Conservation (phyloP, 1,140 invertebrate species). For the Brachionus paranguensis region DNA sequence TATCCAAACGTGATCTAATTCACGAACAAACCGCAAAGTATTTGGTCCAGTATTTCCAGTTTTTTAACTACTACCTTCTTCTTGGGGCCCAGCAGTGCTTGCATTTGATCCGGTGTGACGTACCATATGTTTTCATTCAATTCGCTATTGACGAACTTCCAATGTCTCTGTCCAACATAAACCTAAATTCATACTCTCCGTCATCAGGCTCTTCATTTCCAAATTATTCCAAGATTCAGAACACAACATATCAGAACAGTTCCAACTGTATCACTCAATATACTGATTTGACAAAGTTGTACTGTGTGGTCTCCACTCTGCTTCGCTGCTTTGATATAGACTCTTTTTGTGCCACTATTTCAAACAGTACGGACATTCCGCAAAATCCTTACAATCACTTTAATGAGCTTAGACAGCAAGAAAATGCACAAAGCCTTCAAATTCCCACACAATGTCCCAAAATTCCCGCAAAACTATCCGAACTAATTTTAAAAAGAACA, state of each 20-base stretch:
- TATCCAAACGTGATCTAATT: slow-evolving; percentile 18
- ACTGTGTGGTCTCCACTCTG: slow-evolving; percentile 83
- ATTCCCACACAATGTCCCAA: slow-evolving; percentile 60
- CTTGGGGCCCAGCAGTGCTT: slow-evolving; percentile 10
- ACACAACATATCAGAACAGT: neutral
- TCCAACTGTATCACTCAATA: slow-evolving; percentile 62
- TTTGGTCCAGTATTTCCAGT: slow-evolving; percentile 37
- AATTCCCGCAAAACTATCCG: slow-evolving; percentile 69
- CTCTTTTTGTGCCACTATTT: slow-evolving; percentile 59
- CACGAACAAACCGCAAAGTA: slow-evolving; percentile 23
- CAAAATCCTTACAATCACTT: slow-evolving; percentile 34
- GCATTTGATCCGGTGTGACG: slow-evolving; percentile 36
- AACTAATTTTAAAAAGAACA: slow-evolving; percentile 72
- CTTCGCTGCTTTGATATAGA: slow-evolving; percentile 86
- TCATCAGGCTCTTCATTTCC: slow-evolving; percentile 7
- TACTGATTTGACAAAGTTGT: slow-evolving; percentile 84
- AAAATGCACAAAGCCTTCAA: neutral
- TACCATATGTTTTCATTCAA: slow-evolving; percentile 64
- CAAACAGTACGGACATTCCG: neutral
- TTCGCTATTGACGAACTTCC: slow-evolving; percentile 76
- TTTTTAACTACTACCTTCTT: slow-evolving; percentile 14
- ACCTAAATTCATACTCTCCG: slow-evolving; percentile 4
- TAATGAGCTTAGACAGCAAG: neutral
- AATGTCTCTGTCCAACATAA: slow-evolving; percentile 27
- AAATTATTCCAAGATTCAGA: slow-evolving; percentile 16